A percentile compares a stretch with the other conserved stretches of the same genome.
Evolutionary conservation across 2,888 invertebrate genomes (phyloP).

Genomic region (Dexiosoma caninum): DNA sequence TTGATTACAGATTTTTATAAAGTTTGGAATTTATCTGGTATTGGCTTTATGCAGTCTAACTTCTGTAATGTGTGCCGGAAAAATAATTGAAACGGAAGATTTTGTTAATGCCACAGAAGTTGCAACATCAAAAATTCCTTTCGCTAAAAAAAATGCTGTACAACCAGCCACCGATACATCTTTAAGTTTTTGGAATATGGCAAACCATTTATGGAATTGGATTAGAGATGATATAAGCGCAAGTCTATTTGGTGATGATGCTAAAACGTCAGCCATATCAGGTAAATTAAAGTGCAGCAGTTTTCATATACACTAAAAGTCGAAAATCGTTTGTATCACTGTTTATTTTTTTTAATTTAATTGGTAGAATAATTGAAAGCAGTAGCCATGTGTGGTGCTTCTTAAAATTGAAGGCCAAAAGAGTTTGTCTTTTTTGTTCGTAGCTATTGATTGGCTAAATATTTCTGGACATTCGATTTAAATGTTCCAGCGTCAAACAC

Average conservation of each 20-base stretch:
- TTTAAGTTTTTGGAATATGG: conserved; percentile 72
- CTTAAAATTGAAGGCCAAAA: too few species aligned
- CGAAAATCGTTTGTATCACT: too few species aligned
- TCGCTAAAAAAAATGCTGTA: conserved; percentile 68
- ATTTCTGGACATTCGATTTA: too few species aligned
- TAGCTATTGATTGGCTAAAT: too few species aligned
- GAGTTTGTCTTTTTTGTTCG: too few species aligned
- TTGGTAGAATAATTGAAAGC: too few species aligned
- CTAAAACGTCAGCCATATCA: conserved; percentile 34
- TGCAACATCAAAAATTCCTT: conserved; percentile 56
- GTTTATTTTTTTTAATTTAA: too few species aligned
- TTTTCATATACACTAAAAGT: too few species aligned
- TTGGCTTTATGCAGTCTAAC: conserved; percentile 67
- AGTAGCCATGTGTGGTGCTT: too few species aligned
- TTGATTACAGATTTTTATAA: conserved; percentile 65
- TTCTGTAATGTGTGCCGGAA: conserved; percentile 67
- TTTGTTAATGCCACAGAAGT: conserved; percentile 53
- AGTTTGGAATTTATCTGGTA: conserved; percentile 66
- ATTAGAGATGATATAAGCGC: conserved; percentile 73
- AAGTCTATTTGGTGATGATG: conserved; percentile 69
- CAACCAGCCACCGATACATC: conserved; percentile 68
- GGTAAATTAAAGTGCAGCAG: conserved; percentile 19
- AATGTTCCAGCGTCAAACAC: too few species aligned
- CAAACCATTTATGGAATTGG: conserved; percentile 74
- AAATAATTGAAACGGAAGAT: conserved; percentile 67